Conservation (phyloP, 2,888 invertebrate species). For the Xestoiulus laeticollis region DNA sequence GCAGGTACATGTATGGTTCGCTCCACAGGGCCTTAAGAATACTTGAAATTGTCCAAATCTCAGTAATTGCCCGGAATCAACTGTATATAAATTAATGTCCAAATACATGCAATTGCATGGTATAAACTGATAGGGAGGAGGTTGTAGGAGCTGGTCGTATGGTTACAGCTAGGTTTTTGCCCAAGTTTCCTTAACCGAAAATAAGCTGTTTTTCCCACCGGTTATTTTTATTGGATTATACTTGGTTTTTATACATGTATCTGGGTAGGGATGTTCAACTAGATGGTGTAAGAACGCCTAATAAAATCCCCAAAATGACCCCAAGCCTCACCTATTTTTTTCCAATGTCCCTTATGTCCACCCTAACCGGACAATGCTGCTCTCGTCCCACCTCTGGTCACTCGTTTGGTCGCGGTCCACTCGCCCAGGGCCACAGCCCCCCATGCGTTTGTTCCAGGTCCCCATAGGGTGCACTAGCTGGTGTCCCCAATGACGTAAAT, state of each 20-base stretch:
- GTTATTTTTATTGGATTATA: background rate
- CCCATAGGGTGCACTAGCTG: background rate
- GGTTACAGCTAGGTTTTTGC: background rate
- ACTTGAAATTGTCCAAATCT: too few species aligned
- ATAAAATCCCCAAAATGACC: conserved; percentile 31
- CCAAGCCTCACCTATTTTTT: conserved; percentile 27
- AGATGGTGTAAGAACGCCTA: background rate
- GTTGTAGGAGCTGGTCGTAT: background rate
- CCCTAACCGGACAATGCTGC: conserved; percentile 6
- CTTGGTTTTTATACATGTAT: background rate
- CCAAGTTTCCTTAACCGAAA: background rate
- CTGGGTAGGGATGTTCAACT: background rate
- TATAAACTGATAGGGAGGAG: background rate
- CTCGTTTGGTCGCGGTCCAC: conserved; percentile 37
- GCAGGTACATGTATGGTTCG: too few species aligned
- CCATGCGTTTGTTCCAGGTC: conserved; percentile 3
- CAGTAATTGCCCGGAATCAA: too few species aligned
- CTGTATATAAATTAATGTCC: too few species aligned
- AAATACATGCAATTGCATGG: too few species aligned
- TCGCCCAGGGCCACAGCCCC: background rate
- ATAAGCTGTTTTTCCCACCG: background rate
- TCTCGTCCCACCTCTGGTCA: conserved; percentile 4
- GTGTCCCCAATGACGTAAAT: background rate
- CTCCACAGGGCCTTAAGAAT: too few species aligned
- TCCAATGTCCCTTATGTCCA: conserved; percentile 18